A percentile compares a stretch with the other conserved stretches of the same genome.
Conservation (phyloP, 2,888 invertebrate species). For the Blastobasis lacticolella region DNA sequence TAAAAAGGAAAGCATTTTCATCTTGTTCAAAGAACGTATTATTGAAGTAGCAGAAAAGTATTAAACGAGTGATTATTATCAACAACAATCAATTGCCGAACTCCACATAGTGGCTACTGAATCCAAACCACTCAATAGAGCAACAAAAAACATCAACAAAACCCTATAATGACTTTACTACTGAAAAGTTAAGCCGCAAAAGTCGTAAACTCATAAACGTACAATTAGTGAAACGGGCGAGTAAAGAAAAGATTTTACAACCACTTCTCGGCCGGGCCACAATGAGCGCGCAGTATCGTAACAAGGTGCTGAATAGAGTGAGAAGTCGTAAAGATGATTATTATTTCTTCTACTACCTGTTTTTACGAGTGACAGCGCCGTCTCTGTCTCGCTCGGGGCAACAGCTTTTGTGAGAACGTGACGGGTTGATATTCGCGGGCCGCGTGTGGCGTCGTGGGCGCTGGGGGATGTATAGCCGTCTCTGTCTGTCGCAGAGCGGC, state of each 20-base stretch:
- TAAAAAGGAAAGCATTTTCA: too few species aligned
- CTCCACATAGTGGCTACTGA: too few species aligned
- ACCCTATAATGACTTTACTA: constrained; percentile 54
- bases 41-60: too few species aligned
- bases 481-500: constrained; percentile 56
- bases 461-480: constrained; percentile 40
- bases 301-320: constrained; percentile 76
- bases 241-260: constrained; percentile 75
- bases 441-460: constrained; percentile 39
- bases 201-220: constrained; percentile 73
- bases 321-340: constrained; percentile 76
- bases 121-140: background rate
- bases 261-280: constrained; percentile 67
- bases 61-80: too few species aligned
- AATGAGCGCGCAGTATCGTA: constrained; percentile 74
- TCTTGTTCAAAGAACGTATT: too few species aligned
- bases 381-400: constrained; percentile 41
- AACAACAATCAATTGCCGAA: too few species aligned
- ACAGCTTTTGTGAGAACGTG: constrained; percentile 38
- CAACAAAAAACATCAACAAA: constrained; percentile 46
- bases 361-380: constrained; percentile 62
- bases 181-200: constrained; percentile 66
- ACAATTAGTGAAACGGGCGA: constrained; percentile 73
- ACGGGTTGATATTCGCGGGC: constrained; percentile 42
- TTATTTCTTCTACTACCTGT: constrained; percentile 77